phyloP scores from a whole-genome alignment of 2,113 vertebrate genomes.

The Pachyramphus minor region DNA sequence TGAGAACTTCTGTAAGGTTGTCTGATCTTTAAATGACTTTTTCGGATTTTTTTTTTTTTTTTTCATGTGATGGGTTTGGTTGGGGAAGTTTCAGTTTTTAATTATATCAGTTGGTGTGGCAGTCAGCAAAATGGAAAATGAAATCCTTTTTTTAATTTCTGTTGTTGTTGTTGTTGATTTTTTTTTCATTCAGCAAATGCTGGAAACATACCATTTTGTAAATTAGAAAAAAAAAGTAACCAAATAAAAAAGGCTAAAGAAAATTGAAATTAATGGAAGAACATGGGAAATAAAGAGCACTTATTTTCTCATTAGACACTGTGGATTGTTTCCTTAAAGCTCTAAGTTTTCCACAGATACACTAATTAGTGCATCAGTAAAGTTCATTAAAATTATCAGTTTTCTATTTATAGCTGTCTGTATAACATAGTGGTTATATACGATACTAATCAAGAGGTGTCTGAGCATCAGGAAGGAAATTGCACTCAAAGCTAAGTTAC shows the following conservation, averaged over 20 bases:
- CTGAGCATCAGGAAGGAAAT: constrained; percentile 18
- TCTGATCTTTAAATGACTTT: not conserved
- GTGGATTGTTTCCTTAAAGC: not conserved
- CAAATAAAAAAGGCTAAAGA: not conserved
- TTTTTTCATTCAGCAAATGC: not conserved
- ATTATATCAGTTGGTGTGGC: not conserved
- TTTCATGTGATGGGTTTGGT: rapidly evolving
- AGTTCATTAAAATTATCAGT: constrained; percentile 1
- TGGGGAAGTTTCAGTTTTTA: not conserved
- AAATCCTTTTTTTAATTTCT: not conserved
- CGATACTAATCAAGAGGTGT: constrained; percentile 31
- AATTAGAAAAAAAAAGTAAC: not conserved
- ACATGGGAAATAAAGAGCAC: not conserved
- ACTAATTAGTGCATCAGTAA: not conserved
- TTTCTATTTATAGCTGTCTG: constrained; percentile 28
- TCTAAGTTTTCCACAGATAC: not conserved
- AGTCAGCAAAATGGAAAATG: not conserved
- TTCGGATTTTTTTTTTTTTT: not conserved
- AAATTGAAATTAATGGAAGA: not conserved
- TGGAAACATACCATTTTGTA: not conserved
- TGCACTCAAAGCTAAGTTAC: not conserved
- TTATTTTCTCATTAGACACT: not conserved
- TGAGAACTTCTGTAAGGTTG: not conserved
- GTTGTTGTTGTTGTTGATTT: not conserved
- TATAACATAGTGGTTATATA: not conserved